Conservation (phyloP, 2,888 invertebrate species). For the Dicyrtoma fusca region DNA sequence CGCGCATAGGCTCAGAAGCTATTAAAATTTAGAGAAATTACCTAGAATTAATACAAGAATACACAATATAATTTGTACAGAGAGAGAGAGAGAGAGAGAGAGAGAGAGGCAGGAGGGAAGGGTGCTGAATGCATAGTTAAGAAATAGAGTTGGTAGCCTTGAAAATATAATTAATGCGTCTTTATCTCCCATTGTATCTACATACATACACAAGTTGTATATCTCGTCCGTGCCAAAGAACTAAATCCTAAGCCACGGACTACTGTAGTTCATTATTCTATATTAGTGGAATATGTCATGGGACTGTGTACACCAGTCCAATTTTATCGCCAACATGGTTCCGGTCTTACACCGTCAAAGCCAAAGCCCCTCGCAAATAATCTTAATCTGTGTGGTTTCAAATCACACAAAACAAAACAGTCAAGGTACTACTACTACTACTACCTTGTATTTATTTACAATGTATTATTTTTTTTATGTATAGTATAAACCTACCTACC, state of each 20-base stretch:
- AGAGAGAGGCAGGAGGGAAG: neutral
- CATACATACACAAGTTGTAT: constrained; percentile 14
- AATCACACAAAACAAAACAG: too few relatives aligned
- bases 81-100: constrained; percentile 11
- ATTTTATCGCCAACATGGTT: constrained; percentile 22
- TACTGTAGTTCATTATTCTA: too few relatives aligned
- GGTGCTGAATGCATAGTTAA: neutral
- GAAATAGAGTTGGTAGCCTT: constrained; percentile 32
- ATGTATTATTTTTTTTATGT: too few relatives aligned
- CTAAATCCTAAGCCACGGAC: too few relatives aligned
- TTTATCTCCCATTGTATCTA: neutral
- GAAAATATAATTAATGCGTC: constrained; percentile 31
- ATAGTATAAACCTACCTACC: too few relatives aligned
- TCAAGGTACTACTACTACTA: too few relatives aligned
- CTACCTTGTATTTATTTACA: too few relatives aligned
- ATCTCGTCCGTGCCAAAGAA: too few relatives aligned
- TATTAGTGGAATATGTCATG: constrained; percentile 24
- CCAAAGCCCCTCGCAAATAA: neutral
- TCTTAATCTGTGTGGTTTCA: too few relatives aligned
- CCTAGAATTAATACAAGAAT: too few relatives aligned
- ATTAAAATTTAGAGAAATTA: too few relatives aligned
- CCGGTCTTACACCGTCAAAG: constrained; percentile 9
- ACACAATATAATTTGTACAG: neutral
- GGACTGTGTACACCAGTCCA: constrained; percentile 5
- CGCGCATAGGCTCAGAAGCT: too few relatives aligned